phyloP scores from a whole-genome alignment of 1,140 invertebrate genomes.

The Orussus abietinus region DNA sequence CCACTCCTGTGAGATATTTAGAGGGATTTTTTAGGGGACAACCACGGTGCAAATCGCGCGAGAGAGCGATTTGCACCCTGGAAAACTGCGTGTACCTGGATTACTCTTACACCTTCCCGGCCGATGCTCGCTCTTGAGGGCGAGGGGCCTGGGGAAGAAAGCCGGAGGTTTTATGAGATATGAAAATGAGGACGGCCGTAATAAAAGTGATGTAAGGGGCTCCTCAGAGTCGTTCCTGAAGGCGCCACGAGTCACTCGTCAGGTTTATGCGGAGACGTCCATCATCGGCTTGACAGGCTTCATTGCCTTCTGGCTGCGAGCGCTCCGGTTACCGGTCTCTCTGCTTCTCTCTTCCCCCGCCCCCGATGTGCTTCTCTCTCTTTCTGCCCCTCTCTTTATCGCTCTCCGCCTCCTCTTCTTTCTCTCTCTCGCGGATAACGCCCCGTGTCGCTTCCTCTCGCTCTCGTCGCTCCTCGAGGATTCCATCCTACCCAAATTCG shows the following conservation, averaged over 20 bases:
- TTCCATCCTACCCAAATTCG: no score
- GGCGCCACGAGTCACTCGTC: constrained; percentile 58
- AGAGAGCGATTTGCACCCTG: no score
- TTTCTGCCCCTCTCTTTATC: not conserved
- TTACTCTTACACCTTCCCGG: no score
- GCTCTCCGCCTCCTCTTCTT: constrained; percentile 4
- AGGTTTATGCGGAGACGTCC: constrained; percentile 57
- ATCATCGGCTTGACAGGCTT: constrained; percentile 53
- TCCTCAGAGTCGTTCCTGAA: constrained; percentile 55
- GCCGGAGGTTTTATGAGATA: constrained; percentile 55
- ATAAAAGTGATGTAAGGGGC: constrained; percentile 60
- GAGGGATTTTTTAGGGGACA: no score
- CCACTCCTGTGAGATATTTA: no score
- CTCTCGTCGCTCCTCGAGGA: constrained; percentile 16
- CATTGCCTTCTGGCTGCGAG: constrained; percentile 46
- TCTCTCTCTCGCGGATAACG: constrained; percentile 18
- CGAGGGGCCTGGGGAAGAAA: no score
- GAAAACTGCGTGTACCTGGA: no score
- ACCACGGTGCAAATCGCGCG: no score
- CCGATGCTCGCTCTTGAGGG: no score
- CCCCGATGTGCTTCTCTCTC: constrained; percentile 7
- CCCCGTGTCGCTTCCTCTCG: constrained; percentile 11
- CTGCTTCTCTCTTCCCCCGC: constrained; percentile 9
- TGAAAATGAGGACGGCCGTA: constrained; percentile 60
- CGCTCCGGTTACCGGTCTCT: constrained; percentile 25